These are phyloP conservation scores for Leptestheria dahalacensis DNA, from an alignment of 1,140 invertebrate genomes.

Conservation along the genomic window DNA sequence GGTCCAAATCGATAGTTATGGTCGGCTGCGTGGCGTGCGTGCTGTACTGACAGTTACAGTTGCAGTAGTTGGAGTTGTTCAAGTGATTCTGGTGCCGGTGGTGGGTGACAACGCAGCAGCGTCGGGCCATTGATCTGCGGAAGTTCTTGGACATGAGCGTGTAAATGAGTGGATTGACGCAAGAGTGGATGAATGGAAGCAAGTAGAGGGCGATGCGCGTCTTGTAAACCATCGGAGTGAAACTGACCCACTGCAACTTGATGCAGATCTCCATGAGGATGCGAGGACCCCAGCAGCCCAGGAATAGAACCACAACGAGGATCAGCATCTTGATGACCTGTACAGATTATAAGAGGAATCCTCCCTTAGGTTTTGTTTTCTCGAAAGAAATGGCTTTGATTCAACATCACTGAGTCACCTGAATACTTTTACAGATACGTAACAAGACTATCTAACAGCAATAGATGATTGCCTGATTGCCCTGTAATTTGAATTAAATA, in stretches of 20 bases:
- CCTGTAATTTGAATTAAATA: no score
- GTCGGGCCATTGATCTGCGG: constrained; percentile 24
- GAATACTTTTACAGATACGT: no score
- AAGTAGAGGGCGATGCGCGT: constrained; percentile 21
- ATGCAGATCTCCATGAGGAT: constrained; percentile 29
- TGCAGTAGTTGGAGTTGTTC: not conserved
- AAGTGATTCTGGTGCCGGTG: not conserved
- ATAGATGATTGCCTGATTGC: no score
- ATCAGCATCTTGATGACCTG: constrained; percentile 37
- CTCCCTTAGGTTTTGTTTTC: no score
- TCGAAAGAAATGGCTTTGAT: no score
- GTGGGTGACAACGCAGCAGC: not conserved
- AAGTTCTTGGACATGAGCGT: constrained; percentile 35
- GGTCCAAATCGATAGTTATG: not conserved
- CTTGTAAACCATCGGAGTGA: constrained; percentile 19
- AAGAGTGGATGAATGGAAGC: constrained; percentile 24
- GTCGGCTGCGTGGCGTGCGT: not conserved
- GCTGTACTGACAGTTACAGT: not conserved
- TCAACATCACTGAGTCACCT: no score
- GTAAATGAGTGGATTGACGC: constrained; percentile 34
- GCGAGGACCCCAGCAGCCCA: constrained; percentile 34
- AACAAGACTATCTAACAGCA: no score
- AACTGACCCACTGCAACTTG: constrained; percentile 20
- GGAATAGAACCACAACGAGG: constrained; percentile 31
- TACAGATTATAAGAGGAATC: constrained; percentile 1